These are phyloP conservation scores for Riptortus pedestris DNA, from an alignment of 1,140 invertebrate genomes.

Conservation along the genomic window DNA sequence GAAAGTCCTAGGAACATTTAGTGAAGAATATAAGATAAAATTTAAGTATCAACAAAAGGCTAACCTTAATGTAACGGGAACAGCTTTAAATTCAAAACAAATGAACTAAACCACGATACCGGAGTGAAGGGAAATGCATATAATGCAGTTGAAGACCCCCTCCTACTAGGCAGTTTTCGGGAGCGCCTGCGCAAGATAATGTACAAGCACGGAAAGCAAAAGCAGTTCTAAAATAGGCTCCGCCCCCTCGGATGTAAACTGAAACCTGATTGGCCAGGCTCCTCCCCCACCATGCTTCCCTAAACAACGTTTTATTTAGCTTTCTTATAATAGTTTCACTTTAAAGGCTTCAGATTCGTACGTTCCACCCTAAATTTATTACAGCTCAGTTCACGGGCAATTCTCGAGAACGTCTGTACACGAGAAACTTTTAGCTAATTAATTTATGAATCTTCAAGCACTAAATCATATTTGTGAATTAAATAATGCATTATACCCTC, in stretches of 20 bases:
- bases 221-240: background rate
- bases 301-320: constrained; percentile 20
- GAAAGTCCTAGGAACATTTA: no score
- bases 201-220: background rate
- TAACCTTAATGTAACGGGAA: no score
- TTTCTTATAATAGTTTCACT: constrained; percentile 17
- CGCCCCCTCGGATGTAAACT: background rate
- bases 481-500: background rate
- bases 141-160: background rate
- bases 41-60: no score
- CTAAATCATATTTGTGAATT: background rate
- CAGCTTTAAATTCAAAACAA: no score
- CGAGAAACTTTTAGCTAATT: no score
- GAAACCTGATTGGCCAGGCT: constrained; percentile 3
- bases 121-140: no score
- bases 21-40: no score
- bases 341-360: background rate
- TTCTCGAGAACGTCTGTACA: no score
- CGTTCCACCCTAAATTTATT: background rate
- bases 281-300: background rate
- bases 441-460: background rate
- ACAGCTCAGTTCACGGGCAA: background rate
- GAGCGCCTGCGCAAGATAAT: background rate
- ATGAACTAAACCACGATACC: no score
- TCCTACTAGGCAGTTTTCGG: background rate